Conservation (phyloP, 53 echinoderm and acorn worm species). For the Hippasteria phrygiana region DNA sequence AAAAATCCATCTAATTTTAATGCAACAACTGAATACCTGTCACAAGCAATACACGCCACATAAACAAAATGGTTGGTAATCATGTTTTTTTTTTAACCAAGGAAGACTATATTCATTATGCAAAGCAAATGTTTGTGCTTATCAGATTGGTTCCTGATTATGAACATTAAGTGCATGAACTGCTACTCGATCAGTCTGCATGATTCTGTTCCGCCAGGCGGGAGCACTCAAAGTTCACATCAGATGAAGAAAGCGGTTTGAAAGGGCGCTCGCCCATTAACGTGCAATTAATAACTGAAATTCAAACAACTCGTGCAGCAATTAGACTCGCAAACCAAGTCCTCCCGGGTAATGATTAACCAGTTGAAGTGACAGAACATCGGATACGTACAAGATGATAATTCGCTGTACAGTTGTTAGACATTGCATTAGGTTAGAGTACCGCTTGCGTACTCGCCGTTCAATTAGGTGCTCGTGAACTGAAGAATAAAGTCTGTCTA, state of each 20-base stretch:
- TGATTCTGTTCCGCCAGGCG: neutral
- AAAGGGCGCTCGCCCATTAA: neutral
- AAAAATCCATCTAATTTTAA: too few species aligned
- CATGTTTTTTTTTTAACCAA: too few species aligned
- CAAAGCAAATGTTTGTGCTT: too few species aligned
- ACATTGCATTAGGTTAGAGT: neutral
- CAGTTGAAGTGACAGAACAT: conserved; percentile 7
- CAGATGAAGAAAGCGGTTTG: neutral
- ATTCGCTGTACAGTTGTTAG: neutral
- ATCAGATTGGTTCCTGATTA: too few species aligned
- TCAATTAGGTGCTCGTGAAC: neutral
- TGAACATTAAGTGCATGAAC: too few species aligned
- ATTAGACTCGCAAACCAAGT: conserved; percentile 39
- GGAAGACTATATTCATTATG: too few species aligned
- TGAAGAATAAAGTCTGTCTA: neutral
- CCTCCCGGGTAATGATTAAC: conserved; percentile 42
- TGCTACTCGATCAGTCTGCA: too few species aligned
- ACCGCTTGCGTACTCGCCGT: neutral
- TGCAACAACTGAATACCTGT: too few species aligned
- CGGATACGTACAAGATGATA: neutral
- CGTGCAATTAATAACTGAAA: conserved; percentile 16
- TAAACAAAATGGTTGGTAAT: too few species aligned
- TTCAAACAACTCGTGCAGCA: neutral
- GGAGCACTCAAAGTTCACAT: too few species aligned
- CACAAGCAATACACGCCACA: too few species aligned